phyloP scores from a whole-genome alignment of 2,113 vertebrate species.

The Protobothrops flavoviridis region DNA sequence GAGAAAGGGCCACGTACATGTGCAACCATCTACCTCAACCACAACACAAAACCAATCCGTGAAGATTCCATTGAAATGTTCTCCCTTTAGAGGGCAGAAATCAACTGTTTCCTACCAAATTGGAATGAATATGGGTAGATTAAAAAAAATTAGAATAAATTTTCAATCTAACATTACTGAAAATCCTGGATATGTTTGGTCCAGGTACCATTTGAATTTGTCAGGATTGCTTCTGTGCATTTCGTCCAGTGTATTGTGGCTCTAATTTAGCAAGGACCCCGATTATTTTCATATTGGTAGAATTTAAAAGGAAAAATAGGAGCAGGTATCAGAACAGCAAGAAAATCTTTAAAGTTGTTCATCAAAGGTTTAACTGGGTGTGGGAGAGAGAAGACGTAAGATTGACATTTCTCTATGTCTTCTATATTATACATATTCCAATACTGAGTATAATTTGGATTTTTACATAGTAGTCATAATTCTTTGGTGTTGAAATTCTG shows the following conservation, averaged over 20 bases:
- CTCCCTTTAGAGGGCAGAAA: not conserved
- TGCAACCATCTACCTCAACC: not conserved
- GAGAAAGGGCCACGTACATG: not conserved
- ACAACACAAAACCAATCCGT: not conserved
- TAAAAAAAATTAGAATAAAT: not conserved
- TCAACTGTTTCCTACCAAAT: not conserved
- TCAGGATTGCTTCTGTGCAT: not conserved
- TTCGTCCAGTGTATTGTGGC: not conserved
- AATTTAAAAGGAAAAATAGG: not conserved
- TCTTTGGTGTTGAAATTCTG: not conserved
- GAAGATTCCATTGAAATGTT: not conserved
- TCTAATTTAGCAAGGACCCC: not conserved
- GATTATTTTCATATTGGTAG: not conserved
- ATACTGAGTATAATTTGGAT: not conserved
- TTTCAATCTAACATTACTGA: not conserved
- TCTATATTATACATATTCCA: not conserved
- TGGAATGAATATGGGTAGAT: not conserved
- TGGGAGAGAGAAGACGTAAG: not conserved
- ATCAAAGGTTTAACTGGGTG: not conserved
- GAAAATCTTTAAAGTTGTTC: not conserved
- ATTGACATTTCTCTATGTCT: not conserved
- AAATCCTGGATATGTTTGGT: not conserved
- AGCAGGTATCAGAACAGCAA: not conserved
- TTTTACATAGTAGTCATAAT: not conserved
- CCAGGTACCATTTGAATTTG: too few relatives aligned